phyloP scores from a whole-genome alignment of 2,797 vertebrate species.

The Sitta carolinensis region DNA sequence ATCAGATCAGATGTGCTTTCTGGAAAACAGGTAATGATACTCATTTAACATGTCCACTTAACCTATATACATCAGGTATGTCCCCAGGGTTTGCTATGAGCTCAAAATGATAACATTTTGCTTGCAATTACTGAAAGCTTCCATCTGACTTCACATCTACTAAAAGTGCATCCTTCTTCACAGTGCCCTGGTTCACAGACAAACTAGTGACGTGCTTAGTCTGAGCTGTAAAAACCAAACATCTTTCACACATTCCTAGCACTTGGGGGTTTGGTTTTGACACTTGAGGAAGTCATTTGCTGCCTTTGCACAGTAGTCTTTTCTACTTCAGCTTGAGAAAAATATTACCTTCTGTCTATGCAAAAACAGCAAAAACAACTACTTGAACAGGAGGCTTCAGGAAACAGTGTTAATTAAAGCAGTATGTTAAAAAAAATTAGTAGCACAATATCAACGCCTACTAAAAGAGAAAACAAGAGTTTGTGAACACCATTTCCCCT shows the following conservation, averaged over 20 bases:
- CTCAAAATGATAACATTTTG: neutral
- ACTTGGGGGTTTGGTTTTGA: conserved; percentile 16
- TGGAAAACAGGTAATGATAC: neutral
- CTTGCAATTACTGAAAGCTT: neutral
- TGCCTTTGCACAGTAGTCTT: conserved; percentile 31
- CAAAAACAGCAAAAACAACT: conserved; percentile 42
- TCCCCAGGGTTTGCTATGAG: neutral
- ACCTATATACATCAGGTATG: neutral
- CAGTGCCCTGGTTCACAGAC: neutral
- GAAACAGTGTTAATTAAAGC: conserved; percentile 56
- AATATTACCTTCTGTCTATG: conserved; percentile 30
- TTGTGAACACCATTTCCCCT: neutral
- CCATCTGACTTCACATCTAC: neutral
- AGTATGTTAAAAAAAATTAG: conserved; percentile 23
- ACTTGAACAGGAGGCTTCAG: conserved; percentile 27
- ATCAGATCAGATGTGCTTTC: neutral
- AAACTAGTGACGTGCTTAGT: neutral
- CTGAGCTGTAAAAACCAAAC: neutral
- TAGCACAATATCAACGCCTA: conserved; percentile 28
- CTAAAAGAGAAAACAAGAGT: neutral
- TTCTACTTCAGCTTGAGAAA: conserved; percentile 42
- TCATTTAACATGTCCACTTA: neutral
- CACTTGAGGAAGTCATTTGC: conserved; percentile 38
- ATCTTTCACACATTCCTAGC: conserved; percentile 31
- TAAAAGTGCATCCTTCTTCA: neutral